Evolutionary conservation across 2,797 vertebrate species (phyloP).

Genomic region (Pelochelys cantorii): DNA sequence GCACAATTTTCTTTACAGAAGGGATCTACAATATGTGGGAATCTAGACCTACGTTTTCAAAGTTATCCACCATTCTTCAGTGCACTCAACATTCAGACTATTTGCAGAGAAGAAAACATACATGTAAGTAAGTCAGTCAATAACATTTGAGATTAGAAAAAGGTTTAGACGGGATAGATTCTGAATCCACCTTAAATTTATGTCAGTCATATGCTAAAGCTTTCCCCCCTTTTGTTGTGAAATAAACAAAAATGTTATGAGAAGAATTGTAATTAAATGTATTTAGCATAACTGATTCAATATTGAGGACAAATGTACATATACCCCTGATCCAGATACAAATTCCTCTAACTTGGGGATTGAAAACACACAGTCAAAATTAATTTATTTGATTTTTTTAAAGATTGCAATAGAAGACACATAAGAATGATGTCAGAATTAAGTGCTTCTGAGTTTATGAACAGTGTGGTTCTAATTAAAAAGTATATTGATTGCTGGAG

Average conservation of each 20-base stretch:
- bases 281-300: not conserved
- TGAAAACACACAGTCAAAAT: not conserved
- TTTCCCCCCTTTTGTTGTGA: not conserved
- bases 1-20: not conserved
- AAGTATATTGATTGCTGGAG: not conserved
- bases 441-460: not conserved
- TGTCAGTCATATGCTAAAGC: not conserved
- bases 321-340: not conserved
- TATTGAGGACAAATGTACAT: not conserved
- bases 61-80: not conserved
- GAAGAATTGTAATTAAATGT: not conserved
- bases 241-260: not conserved
- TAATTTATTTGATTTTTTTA: not conserved
- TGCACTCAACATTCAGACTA: not conserved
- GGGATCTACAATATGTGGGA: not conserved
- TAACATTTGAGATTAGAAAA: not conserved
- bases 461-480: not conserved
- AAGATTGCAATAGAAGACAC: not conserved
- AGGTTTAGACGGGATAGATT: no score
- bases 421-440: not conserved
- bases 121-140: not conserved
- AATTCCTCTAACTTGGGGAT: not conserved
- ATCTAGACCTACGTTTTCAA: not conserved
- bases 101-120: not conserved
- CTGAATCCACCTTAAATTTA: not conserved